A percentile compares a stretch with the other conserved stretches of the same genome.
Evolutionary conservation across 2,888 invertebrate species (phyloP).

Genomic region (Drosophila infuscata): DNA sequence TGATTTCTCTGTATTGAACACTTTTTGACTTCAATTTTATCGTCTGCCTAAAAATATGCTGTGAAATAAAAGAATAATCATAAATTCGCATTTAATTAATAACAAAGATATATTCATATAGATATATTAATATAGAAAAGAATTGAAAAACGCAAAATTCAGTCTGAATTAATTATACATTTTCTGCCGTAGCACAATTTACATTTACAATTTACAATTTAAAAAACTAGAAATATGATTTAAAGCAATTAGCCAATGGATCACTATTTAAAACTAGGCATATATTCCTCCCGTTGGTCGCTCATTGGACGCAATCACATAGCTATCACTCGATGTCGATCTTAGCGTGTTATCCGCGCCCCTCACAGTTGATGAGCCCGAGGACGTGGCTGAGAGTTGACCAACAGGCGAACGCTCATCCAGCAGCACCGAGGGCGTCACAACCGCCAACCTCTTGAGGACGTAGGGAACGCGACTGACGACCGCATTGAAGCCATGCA

Average conservation of each 20-base stretch:
- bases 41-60: constrained; percentile 24
- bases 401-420: constrained; percentile 46
- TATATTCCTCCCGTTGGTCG: constrained; percentile 50
- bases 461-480: constrained; percentile 85
- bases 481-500: constrained; percentile 86
- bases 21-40: neutral
- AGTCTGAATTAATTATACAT: neutral
- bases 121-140: too few relatives aligned
- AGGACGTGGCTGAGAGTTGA: neutral
- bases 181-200: constrained; percentile 3
- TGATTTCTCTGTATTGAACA: neutral
- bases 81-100: too few relatives aligned
- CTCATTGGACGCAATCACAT: constrained; percentile 48
- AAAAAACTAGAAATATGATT: constrained; percentile 45
- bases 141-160: neutral
- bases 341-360: neutral
- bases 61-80: neutral
- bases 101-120: too few relatives aligned
- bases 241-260: constrained; percentile 44
- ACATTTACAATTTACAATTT: constrained; percentile 5
- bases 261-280: constrained; percentile 34
- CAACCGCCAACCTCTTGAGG: constrained; percentile 42
- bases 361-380: neutral
- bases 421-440: constrained; percentile 3
- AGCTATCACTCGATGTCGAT: constrained; percentile 53